phyloP scores from a whole-genome alignment of 2,797 vertebrate genomes.

The Remorina albescens region DNA sequence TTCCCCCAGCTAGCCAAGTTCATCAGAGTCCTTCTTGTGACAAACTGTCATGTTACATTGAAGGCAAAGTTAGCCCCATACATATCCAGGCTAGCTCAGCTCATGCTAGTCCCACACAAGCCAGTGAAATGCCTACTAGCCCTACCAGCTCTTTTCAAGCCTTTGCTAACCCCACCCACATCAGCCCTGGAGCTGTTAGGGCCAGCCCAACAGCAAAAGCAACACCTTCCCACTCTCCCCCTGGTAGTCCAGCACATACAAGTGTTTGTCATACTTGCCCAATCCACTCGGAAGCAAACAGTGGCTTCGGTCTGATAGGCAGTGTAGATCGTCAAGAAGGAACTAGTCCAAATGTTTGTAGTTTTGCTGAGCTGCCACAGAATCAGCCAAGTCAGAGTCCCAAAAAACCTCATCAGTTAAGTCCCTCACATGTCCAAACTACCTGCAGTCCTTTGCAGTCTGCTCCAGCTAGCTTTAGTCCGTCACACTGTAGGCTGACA shows the following conservation, averaged over 20 bases:
- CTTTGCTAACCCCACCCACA: background rate
- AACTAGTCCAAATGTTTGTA: background rate
- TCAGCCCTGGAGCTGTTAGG: conserved; percentile 9
- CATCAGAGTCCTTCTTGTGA: conserved; percentile 28
- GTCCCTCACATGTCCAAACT: conserved; percentile 27
- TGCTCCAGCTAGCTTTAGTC: conserved; percentile 47
- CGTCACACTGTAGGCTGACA: conserved; percentile 57
- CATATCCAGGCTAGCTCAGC: conserved; percentile 22
- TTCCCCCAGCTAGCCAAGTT: conserved; percentile 9
- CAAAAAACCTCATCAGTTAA: conserved; percentile 18
- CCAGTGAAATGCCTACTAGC: conserved; percentile 40
- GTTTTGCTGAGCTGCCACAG: conserved; percentile 1
- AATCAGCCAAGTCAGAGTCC: conserved; percentile 6
- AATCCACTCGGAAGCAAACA: conserved; percentile 6
- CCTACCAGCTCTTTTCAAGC: conserved; percentile 19
- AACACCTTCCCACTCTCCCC: background rate
- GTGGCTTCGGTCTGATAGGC: background rate
- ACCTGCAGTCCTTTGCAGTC: conserved; percentile 22
- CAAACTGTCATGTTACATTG: conserved; percentile 18
- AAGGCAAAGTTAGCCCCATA: conserved; percentile 11
- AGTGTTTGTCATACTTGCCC: background rate
- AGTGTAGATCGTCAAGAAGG: background rate
- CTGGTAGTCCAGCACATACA: background rate
- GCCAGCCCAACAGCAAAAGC: background rate
- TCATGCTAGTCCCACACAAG: conserved; percentile 27